A percentile compares a stretch with the other conserved stretches of the same genome.
These are phyloP conservation scores for Biston betularia DNA, from an alignment of 2,888 invertebrate genomes.

Conservation along the genomic window DNA sequence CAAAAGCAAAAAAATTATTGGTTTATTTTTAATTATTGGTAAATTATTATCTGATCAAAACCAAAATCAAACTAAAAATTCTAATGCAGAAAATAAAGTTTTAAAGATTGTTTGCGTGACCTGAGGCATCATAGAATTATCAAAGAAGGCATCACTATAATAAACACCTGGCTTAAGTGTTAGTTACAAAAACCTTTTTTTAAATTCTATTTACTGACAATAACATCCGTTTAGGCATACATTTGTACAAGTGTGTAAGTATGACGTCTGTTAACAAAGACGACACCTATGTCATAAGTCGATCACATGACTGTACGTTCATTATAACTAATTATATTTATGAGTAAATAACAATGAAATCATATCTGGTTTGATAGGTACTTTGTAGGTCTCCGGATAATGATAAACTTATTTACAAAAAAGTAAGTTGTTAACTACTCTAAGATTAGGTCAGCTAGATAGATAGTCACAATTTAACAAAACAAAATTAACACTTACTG, in stretches of 20 bases:
- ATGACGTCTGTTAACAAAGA: not conserved
- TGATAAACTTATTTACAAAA: not conserved
- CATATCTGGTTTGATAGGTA: not conserved
- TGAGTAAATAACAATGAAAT: not conserved
- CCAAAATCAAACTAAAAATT: not conserved
- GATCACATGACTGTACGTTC: not conserved
- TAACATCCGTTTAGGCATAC: not conserved
- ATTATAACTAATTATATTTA: not conserved
- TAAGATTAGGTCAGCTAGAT: no score
- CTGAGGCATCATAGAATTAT: no score
- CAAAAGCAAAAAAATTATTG: no score
- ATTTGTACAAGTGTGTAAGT: slow-evolving; percentile 4
- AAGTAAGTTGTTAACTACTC: no score
- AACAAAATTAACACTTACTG: no score
- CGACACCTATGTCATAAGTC: not conserved
- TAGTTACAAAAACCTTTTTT: not conserved
- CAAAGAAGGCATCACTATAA: no score
- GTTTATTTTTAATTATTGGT: no score
- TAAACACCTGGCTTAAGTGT: not conserved
- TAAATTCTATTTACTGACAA: not conserved
- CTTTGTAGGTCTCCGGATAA: not conserved
- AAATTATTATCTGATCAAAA: no score
- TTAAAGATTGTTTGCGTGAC: no score
- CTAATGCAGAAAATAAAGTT: no score
- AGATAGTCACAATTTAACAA: no score